These are phyloP conservation scores for Brachynemurus nebulosus DNA, from an alignment of 2,888 invertebrate genomes.

Conservation along the genomic window DNA sequence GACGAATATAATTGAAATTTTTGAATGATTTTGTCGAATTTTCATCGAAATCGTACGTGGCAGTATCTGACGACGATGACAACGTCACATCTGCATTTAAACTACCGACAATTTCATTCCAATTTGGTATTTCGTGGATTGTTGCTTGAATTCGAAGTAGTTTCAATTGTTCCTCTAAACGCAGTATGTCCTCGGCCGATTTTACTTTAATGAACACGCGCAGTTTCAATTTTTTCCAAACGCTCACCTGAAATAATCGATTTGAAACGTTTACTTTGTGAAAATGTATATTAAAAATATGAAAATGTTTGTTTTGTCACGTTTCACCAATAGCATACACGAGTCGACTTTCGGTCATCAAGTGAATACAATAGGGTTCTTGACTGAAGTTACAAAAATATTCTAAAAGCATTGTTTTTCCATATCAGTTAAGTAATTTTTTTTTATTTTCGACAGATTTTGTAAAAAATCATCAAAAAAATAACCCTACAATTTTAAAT, in stretches of 20 bases:
- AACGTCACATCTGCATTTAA: slow-evolving; percentile 7
- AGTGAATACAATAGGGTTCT: too few species aligned
- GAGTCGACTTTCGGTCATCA: too few species aligned
- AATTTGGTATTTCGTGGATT: slow-evolving; percentile 38
- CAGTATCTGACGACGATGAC: background rate
- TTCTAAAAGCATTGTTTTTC: too few species aligned
- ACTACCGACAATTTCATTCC: slow-evolving; percentile 9
- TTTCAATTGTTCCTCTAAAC: slow-evolving; percentile 58
- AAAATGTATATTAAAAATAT: too few species aligned
- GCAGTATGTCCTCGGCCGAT: slow-evolving; percentile 25
- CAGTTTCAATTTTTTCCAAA: slow-evolving; percentile 76
- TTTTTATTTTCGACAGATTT: too few species aligned
- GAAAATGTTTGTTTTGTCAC: too few species aligned
- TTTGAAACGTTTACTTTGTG: background rate
- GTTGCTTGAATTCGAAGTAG: slow-evolving; percentile 77
- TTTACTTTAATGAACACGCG: slow-evolving; percentile 54
- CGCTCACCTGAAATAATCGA: slow-evolving; percentile 34
- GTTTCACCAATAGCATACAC: too few species aligned
- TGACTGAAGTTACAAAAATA: too few species aligned
- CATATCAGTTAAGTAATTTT: too few species aligned
- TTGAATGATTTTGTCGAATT: background rate
- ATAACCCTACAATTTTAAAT: too few species aligned
- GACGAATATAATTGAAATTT: slow-evolving; percentile 2
- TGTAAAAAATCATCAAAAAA: too few species aligned
- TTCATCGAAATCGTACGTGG: slow-evolving; percentile 2